phyloP scores from a whole-genome alignment of 1,140 invertebrate species.

The Drosophila albomicans region DNA sequence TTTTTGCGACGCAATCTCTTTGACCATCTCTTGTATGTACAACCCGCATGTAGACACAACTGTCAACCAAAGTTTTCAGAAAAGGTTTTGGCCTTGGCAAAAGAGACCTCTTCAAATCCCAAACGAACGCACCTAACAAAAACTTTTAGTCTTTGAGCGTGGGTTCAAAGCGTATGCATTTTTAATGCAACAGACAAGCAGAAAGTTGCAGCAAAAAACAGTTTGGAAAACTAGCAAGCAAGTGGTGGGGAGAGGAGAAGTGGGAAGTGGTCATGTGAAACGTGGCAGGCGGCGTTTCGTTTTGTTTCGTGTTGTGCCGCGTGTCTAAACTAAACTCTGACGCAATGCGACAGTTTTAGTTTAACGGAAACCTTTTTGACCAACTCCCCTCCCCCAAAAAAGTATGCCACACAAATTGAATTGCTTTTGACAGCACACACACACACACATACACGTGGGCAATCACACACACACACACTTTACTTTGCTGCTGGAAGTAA shows the following conservation, averaged over 20 bases:
- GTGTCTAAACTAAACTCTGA: conserved; percentile 51
- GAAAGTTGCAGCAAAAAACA: conserved; percentile 53
- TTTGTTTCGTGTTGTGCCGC: conserved; percentile 4
- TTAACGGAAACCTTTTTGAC: conserved; percentile 40
- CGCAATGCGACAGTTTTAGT: conserved; percentile 73
- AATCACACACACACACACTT: conserved; percentile 30
- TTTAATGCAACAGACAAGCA: conserved; percentile 70
- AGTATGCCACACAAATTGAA: conserved; percentile 68
- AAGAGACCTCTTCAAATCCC: conserved; percentile 20
- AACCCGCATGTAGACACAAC: conserved; percentile 60
- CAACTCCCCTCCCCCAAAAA: conserved; percentile 30
- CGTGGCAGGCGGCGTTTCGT: conserved; percentile 4
- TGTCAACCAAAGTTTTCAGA: conserved; percentile 52
- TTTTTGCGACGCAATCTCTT: conserved; percentile 45
- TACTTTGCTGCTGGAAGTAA: conserved; percentile 50
- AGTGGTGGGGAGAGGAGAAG: background rate
- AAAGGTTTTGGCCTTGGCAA: conserved; percentile 63
- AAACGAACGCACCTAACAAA: conserved; percentile 35
- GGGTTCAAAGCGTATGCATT: conserved; percentile 64
- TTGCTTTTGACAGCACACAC: conserved; percentile 47
- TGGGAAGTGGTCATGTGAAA: conserved; percentile 4
- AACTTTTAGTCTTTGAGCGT: conserved; percentile 27
- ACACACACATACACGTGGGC: conserved; percentile 5
- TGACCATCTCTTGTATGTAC: conserved; percentile 48
- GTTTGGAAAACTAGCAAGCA: conserved; percentile 44